Evolutionary conservation across 2,888 invertebrate genomes (phyloP).

Genomic region (Limenitis camilla): DNA sequence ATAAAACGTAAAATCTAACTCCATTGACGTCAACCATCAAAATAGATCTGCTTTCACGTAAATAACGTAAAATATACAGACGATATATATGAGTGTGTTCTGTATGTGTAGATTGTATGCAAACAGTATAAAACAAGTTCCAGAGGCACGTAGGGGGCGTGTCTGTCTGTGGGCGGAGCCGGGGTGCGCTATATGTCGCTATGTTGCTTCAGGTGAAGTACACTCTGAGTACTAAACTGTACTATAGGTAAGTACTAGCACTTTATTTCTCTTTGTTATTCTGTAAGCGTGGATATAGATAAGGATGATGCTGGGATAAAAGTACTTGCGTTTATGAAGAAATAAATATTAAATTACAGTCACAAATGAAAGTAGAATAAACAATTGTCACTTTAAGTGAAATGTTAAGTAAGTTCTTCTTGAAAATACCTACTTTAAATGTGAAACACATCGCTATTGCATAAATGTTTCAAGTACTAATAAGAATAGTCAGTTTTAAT

Average conservation of each 20-base stretch:
- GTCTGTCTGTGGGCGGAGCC: constrained; percentile 28
- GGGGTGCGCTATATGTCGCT: constrained; percentile 1
- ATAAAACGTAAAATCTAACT: background rate
- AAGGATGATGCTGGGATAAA: too few species aligned
- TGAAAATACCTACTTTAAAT: too few species aligned
- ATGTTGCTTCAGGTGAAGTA: constrained; percentile 7
- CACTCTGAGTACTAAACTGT: background rate
- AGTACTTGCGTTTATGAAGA: too few species aligned
- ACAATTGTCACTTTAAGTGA: too few species aligned
- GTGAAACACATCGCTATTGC: too few species aligned
- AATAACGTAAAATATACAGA: constrained; percentile 1
- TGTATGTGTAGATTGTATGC: constrained; percentile 22
- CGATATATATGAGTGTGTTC: constrained; percentile 1
- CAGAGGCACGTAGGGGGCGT: constrained; percentile 29
- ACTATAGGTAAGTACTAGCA: background rate
- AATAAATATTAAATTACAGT: too few species aligned
- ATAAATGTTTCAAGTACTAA: too few species aligned
- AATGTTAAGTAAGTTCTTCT: too few species aligned
- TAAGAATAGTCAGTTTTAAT: too few species aligned
- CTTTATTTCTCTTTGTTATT: too few species aligned
- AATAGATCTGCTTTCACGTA: constrained; percentile 1
- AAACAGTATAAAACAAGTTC: constrained; percentile 35
- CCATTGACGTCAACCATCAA: constrained; percentile 4
- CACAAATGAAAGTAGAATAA: too few species aligned
- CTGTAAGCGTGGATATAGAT: too few species aligned